Conservation (phyloP, 2,797 vertebrate genomes). For the Poecilia picta region DNA sequence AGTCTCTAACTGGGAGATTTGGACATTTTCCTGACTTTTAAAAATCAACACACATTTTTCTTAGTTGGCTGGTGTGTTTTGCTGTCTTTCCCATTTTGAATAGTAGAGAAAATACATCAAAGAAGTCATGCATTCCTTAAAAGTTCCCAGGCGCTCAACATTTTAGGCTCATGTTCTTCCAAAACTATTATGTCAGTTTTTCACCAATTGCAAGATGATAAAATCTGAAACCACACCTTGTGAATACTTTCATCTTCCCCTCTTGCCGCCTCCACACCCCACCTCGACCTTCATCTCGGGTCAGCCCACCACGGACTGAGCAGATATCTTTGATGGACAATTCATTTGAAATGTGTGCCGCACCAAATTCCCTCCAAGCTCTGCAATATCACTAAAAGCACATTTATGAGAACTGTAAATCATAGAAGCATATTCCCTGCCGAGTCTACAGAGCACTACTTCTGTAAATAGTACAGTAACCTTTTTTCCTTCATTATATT, state of each 20-base stretch:
- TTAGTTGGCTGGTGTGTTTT: not conserved
- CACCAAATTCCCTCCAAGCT: slow-evolving; percentile 40
- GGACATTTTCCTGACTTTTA: not conserved
- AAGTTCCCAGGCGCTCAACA: not conserved
- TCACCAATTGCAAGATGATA: not conserved
- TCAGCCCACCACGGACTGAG: slow-evolving; percentile 40
- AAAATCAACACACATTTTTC: not conserved
- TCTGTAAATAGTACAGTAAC: slow-evolving; percentile 26
- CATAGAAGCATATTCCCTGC: slow-evolving; percentile 47
- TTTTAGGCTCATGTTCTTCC: not conserved
- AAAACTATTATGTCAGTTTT: not conserved
- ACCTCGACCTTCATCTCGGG: slow-evolving; percentile 25
- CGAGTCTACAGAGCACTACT: slow-evolving; percentile 1
- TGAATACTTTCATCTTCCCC: slow-evolving; percentile 26
- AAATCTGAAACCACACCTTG: not conserved
- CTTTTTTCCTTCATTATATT: slow-evolving; percentile 32
- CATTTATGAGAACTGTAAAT: slow-evolving; percentile 59
- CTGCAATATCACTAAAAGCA: slow-evolving; percentile 52
- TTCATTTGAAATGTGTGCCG: slow-evolving; percentile 49
- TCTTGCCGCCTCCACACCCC: slow-evolving; percentile 23
- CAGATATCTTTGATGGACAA: slow-evolving; percentile 38
- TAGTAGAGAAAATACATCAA: not conserved
- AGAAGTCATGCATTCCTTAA: not conserved
- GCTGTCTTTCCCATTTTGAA: not conserved
- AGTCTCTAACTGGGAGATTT: not conserved